phyloP scores from a whole-genome alignment of 2,113 vertebrate species.

The Rhodinocichla rosea region DNA sequence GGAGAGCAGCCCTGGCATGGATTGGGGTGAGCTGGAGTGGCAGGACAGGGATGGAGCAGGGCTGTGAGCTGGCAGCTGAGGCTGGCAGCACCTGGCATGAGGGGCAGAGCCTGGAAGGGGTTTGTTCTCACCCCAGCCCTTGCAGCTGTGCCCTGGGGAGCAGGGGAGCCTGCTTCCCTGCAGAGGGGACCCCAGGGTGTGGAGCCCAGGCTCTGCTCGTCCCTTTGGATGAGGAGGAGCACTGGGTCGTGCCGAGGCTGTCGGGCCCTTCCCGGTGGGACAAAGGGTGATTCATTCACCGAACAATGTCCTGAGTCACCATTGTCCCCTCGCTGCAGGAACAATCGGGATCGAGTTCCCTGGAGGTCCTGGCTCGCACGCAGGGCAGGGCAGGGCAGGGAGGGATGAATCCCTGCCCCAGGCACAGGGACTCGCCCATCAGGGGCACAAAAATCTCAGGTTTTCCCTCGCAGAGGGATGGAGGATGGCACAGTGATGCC shows the following conservation, averaged over 20 bases:
- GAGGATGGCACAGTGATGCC: background rate
- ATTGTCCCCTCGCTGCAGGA: background rate
- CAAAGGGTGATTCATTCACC: constrained; percentile 13
- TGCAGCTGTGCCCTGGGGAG: background rate
- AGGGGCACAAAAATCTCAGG: fast-evolving
- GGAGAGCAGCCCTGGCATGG: background rate
- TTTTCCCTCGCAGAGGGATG: background rate
- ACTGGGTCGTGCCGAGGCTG: background rate
- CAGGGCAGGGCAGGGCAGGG: background rate
- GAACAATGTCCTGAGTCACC: constrained; percentile 3
- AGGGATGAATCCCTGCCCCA: background rate
- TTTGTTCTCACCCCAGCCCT: background rate
- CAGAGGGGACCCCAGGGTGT: background rate
- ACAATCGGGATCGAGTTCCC: background rate
- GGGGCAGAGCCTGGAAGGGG: background rate
- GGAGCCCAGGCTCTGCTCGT: background rate
- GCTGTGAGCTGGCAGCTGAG: background rate
- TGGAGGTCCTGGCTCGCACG: background rate
- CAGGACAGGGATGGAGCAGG: background rate
- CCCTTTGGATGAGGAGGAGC: background rate
- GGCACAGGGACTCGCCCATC: fast-evolving
- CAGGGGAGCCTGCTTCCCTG: background rate
- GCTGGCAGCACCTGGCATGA: background rate
- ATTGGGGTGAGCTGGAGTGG: background rate
- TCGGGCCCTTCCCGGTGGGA: background rate